These are phyloP conservation scores for Sebastes iracundus DNA, from an alignment of 2,797 vertebrate genomes.

Conservation along the genomic window DNA sequence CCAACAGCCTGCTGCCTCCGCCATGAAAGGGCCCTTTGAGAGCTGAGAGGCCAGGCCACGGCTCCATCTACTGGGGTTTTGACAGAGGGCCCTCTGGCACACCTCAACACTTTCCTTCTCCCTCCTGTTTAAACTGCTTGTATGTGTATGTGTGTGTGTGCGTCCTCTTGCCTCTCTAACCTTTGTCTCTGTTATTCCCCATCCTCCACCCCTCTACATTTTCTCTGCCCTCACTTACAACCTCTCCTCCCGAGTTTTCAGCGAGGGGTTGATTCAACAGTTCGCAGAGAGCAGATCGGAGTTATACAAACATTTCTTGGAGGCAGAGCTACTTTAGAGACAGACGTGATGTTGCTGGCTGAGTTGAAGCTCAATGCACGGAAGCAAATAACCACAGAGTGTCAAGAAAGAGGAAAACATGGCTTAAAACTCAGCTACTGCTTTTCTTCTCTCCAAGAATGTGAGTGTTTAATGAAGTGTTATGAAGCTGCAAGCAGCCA, in stretches of 20 bases:
- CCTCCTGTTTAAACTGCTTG: slow-evolving; percentile 31
- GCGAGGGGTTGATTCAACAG: neutral
- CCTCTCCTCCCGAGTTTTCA: slow-evolving; percentile 4
- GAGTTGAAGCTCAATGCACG: slow-evolving; percentile 22
- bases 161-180: slow-evolving; percentile 9
- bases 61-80: slow-evolving; percentile 62
- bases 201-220: slow-evolving; percentile 29
- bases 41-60: slow-evolving; percentile 56
- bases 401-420: slow-evolving; percentile 23
- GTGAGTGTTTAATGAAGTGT: slow-evolving; percentile 5
- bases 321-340: neutral
- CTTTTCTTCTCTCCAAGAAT: slow-evolving; percentile 12
- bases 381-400: slow-evolving; percentile 36
- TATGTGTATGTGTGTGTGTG: slow-evolving; percentile 1
- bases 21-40: slow-evolving; percentile 82
- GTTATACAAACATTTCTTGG: slow-evolving; percentile 19
- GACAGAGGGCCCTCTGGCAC: slow-evolving; percentile 64
- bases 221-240: slow-evolving; percentile 8
- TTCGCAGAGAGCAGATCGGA: neutral
- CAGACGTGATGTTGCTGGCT: neutral
- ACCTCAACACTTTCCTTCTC: slow-evolving; percentile 62
- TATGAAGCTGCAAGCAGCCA: slow-evolving; percentile 2
- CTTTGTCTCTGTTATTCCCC: slow-evolving; percentile 28
- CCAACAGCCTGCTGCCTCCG: slow-evolving; percentile 56
- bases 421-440: slow-evolving; percentile 12